Conservation (phyloP, 2,888 invertebrate species). For the Spodoptera littoralis region DNA sequence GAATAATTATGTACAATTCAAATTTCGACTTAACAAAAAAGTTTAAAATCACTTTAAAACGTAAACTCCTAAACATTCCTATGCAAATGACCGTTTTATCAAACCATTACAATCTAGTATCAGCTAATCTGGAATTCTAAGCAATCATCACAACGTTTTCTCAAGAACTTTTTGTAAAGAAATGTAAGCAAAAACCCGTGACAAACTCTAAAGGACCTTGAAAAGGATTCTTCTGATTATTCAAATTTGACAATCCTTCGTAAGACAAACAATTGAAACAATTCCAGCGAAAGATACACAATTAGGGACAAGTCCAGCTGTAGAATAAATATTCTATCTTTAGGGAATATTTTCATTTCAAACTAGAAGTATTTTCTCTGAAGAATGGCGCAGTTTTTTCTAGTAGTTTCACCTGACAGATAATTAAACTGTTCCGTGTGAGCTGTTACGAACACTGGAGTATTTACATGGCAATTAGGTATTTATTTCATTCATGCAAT, state of each 20-base stretch:
- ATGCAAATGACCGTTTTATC: conserved; percentile 20
- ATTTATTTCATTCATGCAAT: conserved; percentile 15
- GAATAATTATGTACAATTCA: too few species aligned
- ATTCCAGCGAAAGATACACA: conserved; percentile 69
- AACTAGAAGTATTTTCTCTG: conserved; percentile 40
- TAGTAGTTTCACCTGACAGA: conserved; percentile 43
- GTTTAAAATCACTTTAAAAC: neutral
- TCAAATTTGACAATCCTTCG: conserved; percentile 66
- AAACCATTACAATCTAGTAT: conserved; percentile 16
- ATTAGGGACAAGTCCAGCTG: conserved; percentile 65
- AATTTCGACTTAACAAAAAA: conserved; percentile 1
- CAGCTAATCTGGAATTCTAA: conserved; percentile 33
- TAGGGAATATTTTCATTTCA: conserved; percentile 36
- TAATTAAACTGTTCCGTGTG: conserved; percentile 63
- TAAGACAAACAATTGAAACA: conserved; percentile 67
- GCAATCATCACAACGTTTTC: conserved; percentile 49
- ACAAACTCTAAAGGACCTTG: conserved; percentile 37
- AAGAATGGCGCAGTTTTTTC: conserved; percentile 23
- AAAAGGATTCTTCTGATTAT: conserved; percentile 58
- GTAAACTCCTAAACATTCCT: conserved; percentile 5
- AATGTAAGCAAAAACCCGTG: conserved; percentile 39
- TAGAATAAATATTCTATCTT: conserved; percentile 60
- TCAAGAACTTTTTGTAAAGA: conserved; percentile 35
- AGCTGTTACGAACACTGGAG: conserved; percentile 51
- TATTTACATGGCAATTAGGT: conserved; percentile 9